These are phyloP conservation scores for Gadus chalcogrammus DNA, from an alignment of 2,113 vertebrate genomes.

Conservation along the genomic window DNA sequence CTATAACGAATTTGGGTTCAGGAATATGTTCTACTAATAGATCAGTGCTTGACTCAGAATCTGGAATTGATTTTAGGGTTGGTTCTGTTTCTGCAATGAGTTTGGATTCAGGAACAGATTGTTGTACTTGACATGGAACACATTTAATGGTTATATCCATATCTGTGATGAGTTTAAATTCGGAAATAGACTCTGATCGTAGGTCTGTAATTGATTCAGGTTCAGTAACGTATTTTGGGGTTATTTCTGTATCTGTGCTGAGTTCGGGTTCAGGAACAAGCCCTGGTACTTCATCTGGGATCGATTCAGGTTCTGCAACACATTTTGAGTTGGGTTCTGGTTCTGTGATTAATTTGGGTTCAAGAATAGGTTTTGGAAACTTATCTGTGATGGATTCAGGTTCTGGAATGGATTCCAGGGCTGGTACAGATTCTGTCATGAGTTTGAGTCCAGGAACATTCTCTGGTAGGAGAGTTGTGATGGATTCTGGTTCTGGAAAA, in stretches of 20 bases:
- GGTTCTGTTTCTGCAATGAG: background rate
- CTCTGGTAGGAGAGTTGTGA: background rate
- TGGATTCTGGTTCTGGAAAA: background rate
- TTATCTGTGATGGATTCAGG: too few relatives aligned
- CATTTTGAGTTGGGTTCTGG: too few relatives aligned
- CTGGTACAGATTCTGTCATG: too few relatives aligned
- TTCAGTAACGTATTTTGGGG: too few relatives aligned
- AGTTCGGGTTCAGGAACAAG: conserved; percentile 9
- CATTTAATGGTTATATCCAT: too few relatives aligned
- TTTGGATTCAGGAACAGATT: background rate
- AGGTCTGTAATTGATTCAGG: too few relatives aligned
- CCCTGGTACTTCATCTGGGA: background rate
- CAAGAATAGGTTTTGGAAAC: too few relatives aligned
- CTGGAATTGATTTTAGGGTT: background rate
- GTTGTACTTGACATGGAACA: background rate
- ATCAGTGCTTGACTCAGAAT: background rate
- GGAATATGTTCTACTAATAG: background rate
- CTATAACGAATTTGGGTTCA: background rate
- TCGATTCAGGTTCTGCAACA: background rate
- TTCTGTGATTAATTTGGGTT: too few relatives aligned
- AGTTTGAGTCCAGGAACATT: too few relatives aligned
- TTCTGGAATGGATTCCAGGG: too few relatives aligned
- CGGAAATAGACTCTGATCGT: too few relatives aligned
- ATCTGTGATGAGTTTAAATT: too few relatives aligned
- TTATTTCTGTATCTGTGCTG: background rate